Evolutionary conservation across 2,797 vertebrate species (phyloP), one percentile per base, ranked within the genome.

Genomic region (Pogoniulus pusillus): DNA sequence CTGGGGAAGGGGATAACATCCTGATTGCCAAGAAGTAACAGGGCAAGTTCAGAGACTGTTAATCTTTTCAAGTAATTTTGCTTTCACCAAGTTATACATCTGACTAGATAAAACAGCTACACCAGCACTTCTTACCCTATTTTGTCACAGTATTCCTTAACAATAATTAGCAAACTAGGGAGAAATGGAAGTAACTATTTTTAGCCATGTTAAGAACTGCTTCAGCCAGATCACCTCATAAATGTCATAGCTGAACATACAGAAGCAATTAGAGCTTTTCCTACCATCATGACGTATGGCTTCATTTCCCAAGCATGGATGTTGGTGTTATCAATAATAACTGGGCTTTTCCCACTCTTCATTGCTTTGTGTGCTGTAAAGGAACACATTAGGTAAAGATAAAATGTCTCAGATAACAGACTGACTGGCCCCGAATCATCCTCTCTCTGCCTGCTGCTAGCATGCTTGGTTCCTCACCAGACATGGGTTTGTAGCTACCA

Each of bases 241-340:
- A 87, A 89, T 78, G 72, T 75, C 64, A n/a, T 2, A 79, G 88
- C 79, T 81, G 85, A 88, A 91, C 82, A 93, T 24, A 85, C 63
- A 96, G 96, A 95, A 91, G 92, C 87, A 93, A 51, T 22, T 1
- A 13, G 70, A 82, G 83, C 84, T 95, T 94, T 89, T 94, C 97
- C 95, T 97, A 98, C 98, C 98, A 98, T 98, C 89, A 96, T 92
- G 83, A 97, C 98, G 78, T 98, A 98, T 0, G 97, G 98, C 97
- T 98, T 98, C 98, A 98, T 98, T 94, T 98, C 97, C 98, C 98
- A 98, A 91, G 98, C 97, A 45, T 97, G 97, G 90, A 98, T 97
- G 96, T 98, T 98, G 96, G 98, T 98, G 64, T 98, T 98, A 89
- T 98, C 98, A 91, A 98, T 98, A 93, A 98, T 97, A 93, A 98